Evolutionary conservation across 2,888 invertebrate genomes (phyloP), one percentile per base, ranked within the genome.

Genomic region (Monochamus alternatus): DNA sequence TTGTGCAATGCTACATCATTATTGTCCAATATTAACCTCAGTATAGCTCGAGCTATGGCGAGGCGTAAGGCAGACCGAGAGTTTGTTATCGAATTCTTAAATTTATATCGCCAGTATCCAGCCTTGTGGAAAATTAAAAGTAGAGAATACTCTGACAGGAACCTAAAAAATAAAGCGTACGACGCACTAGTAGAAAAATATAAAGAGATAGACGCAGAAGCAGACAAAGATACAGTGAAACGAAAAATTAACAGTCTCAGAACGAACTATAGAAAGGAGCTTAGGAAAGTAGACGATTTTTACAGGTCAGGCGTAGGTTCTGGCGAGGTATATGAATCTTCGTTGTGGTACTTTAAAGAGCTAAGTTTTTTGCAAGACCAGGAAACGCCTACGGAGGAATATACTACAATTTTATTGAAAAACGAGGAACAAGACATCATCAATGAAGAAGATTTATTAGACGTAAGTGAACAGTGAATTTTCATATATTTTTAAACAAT

Each of bases 231-330:
- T 32, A 74, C 75, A 52, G 81, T 81, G 0, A 74, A 79, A 14
- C 83, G 79, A 65, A 84, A 84, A 75, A 79, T 82, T 59, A 82
- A 83, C 75, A 78, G 75, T 62, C 68, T 84, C 62, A 60, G 83
- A 58, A 80, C 75, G 14, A 77, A 76, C 44, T 80, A 78, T 62
- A 68, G 80, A 3, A 84, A 81, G 79, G 83, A 83, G 66, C 69
- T 75, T 60, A 75, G 66, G 10, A 83, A 78, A 62, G 52, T 76
- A n/a, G 68, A 68, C 44, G 43, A 22, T 22, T 22, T 68, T 3
- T 77, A 73, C 9, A 60, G 51, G 72, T 75, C 75, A 47, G 73
- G 73, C 9, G 65, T 65, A n/a, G 43, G 64, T 7, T 59, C 65
- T 10, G 76, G 73, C 4, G 73, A 73, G 5, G 68, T 63, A 31